A percentile compares a stretch with the other conserved stretches of the same genome.
phyloP scores from a whole-genome alignment of 2,888 invertebrate species.

The Eremobia ochroleuca region DNA sequence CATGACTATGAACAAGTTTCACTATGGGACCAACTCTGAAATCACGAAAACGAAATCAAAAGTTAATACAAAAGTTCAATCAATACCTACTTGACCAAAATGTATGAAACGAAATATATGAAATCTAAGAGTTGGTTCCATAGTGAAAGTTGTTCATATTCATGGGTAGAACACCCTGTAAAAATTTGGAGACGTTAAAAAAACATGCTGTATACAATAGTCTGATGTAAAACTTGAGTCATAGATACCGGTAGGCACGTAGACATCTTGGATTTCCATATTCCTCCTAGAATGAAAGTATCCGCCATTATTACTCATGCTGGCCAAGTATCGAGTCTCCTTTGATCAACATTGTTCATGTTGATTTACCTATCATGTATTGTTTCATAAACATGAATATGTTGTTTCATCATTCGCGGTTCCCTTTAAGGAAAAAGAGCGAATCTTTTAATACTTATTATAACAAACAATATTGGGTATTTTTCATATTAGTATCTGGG shows the following conservation, averaged over 20 bases:
- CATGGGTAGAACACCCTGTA: too few species aligned
- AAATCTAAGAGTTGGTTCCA: too few species aligned
- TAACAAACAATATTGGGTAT: not conserved
- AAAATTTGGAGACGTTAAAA: too few species aligned
- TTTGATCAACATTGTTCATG: conserved; percentile 9
- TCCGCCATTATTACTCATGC: conserved; percentile 19
- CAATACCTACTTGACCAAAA: too few species aligned
- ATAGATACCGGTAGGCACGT: conserved; percentile 16
- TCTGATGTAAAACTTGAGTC: conserved; percentile 14
- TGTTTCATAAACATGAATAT: not conserved
- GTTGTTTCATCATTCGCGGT: not conserved
- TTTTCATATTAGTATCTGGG: not conserved
- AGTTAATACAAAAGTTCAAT: too few species aligned
- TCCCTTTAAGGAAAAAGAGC: not conserved
- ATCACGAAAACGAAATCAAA: too few species aligned
- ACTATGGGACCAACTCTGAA: too few species aligned
- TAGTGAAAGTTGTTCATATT: too few species aligned
- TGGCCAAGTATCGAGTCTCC: conserved; percentile 1
- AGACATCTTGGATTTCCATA: conserved; percentile 22
- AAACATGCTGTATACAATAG: too few species aligned
- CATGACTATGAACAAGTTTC: too few species aligned
- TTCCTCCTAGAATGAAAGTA: conserved; percentile 14
- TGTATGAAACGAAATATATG: too few species aligned
- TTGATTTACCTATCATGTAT: too few species aligned
- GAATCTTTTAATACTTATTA: not conserved